Conservation (phyloP, 2,888 invertebrate genomes). For the Lepidochrysops patricia region DNA sequence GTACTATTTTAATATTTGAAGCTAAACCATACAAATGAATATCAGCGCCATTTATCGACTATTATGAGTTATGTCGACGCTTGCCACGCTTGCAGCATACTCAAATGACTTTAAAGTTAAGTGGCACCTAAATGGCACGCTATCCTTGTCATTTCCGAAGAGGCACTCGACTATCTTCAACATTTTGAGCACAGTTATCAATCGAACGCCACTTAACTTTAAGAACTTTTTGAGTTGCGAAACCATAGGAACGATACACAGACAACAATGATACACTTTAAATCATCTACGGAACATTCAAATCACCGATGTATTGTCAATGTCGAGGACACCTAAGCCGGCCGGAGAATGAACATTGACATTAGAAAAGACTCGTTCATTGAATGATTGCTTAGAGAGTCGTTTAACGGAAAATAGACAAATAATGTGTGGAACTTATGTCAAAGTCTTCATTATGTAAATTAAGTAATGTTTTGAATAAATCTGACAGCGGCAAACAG, state of each 20-base stretch:
- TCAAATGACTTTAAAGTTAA: neutral
- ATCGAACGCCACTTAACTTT: neutral
- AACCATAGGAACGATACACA: conserved; percentile 34
- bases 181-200: too few relatives aligned
- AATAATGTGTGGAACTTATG: too few relatives aligned
- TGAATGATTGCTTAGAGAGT: too few relatives aligned
- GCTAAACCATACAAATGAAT: neutral
- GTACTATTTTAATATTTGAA: neutral
- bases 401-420: too few relatives aligned
- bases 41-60: neutral
- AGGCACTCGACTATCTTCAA: too few relatives aligned
- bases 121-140: too few relatives aligned
- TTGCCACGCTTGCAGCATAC: neutral
- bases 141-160: too few relatives aligned
- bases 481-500: too few relatives aligned
- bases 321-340: conserved; percentile 29
- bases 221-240: neutral
- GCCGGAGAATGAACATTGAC: too few relatives aligned
- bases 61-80: neutral
- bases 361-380: too few relatives aligned
- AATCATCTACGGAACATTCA: conserved; percentile 52
- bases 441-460: too few relatives aligned
- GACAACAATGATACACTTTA: conserved; percentile 57
- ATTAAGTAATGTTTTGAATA: too few relatives aligned
- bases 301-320: conserved; percentile 63